Evolutionary conservation across 1,140 invertebrate genomes (phyloP).

Genomic region (Radopholus similis): DNA sequence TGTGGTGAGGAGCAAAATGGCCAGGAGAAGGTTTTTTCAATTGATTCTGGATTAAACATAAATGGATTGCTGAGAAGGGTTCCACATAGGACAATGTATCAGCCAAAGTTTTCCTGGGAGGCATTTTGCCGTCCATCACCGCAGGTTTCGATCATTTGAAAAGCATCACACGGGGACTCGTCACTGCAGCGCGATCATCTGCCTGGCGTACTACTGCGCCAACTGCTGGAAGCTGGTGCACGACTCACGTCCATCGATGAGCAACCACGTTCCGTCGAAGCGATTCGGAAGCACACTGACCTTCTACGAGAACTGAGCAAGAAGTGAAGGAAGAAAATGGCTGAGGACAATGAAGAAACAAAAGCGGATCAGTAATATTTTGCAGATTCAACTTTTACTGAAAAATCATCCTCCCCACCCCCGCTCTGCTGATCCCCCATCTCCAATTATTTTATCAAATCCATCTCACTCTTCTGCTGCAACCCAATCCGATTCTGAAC

Average conservation of each 20-base stretch:
- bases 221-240: conserved; percentile 24
- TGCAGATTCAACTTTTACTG: too few species aligned
- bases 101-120: conserved; percentile 29
- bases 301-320: too few species aligned
- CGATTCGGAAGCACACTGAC: background rate
- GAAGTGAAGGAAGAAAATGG: too few species aligned
- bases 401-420: too few species aligned
- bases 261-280: conserved; percentile 6
- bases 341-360: too few species aligned
- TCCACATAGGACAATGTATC: too few species aligned
- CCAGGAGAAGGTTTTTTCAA: background rate
- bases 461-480: too few species aligned
- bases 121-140: conserved; percentile 7
- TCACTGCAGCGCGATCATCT: conserved; percentile 26
- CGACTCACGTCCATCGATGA: conserved; percentile 10
- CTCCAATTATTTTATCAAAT: too few species aligned
- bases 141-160: conserved; percentile 13
- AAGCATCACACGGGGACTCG: conserved; percentile 10
- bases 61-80: too few species aligned
- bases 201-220: conserved; percentile 24
- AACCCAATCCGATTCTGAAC: too few species aligned
- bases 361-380: too few species aligned
- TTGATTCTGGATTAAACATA: background rate
- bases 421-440: too few species aligned
- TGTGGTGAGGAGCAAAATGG: background rate